Conservation (phyloP, 1,140 invertebrate genomes). For the Achatina immaculata region DNA sequence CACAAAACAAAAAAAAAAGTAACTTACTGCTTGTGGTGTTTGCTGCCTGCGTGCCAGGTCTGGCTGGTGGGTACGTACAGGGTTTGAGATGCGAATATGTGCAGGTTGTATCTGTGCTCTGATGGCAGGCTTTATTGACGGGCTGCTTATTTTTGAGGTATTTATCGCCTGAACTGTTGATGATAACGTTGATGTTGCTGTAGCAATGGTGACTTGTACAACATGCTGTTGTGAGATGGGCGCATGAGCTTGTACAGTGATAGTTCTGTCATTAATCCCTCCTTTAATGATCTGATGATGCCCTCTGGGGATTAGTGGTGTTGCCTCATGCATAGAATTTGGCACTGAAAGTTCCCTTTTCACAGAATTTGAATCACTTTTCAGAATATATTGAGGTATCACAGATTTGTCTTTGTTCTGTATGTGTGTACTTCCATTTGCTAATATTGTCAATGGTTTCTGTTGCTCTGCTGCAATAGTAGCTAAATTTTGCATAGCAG, state of each 20-base stretch:
- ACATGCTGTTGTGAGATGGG: slow-evolving; percentile 53
- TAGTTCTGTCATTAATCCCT: slow-evolving; percentile 53
- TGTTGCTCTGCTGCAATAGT: slow-evolving; percentile 65
- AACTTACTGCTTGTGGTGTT: slow-evolving; percentile 71
- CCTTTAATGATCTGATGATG: slow-evolving; percentile 32
- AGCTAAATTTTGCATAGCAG: slow-evolving; percentile 66
- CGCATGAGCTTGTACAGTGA: slow-evolving; percentile 53
- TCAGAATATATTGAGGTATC: slow-evolving; percentile 36
- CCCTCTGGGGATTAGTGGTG: background rate
- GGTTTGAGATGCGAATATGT: slow-evolving; percentile 39
- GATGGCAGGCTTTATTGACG: slow-evolving; percentile 25
- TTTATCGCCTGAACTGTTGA: slow-evolving; percentile 83
- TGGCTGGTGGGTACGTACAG: slow-evolving; percentile 70
- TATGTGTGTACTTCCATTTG: slow-evolving; percentile 46
- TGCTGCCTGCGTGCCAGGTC: slow-evolving; percentile 78
- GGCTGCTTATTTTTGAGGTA: slow-evolving; percentile 68
- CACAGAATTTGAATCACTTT: slow-evolving; percentile 29
- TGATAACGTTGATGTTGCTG: slow-evolving; percentile 55
- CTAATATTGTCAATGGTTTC: slow-evolving; percentile 60
- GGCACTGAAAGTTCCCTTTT: slow-evolving; percentile 36
- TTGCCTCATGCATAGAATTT: slow-evolving; percentile 7
- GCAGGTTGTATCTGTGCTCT: slow-evolving; percentile 27
- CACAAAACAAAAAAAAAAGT: background rate
- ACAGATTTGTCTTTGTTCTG: slow-evolving; percentile 37
- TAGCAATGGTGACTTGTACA: slow-evolving; percentile 61